Evolutionary conservation across 1,140 invertebrate species (phyloP).

Genomic region (Zaprionus gabonicus): DNA sequence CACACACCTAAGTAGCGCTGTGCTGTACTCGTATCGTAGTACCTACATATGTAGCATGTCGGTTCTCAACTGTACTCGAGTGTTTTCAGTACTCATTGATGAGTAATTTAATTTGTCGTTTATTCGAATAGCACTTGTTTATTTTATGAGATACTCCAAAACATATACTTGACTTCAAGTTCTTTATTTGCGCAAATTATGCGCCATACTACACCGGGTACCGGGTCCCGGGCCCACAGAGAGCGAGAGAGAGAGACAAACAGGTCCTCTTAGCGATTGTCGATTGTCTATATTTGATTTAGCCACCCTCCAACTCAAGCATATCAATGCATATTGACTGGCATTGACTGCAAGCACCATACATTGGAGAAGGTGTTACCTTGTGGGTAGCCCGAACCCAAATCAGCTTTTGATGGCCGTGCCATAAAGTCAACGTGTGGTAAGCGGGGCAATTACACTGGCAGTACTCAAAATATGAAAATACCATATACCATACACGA

Average conservation of each 20-base stretch:
- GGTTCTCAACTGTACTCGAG: slow-evolving; percentile 28
- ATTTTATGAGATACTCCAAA: slow-evolving; percentile 82
- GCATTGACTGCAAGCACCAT: background rate
- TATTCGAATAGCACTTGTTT: slow-evolving; percentile 80
- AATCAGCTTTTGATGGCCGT: slow-evolving; percentile 13
- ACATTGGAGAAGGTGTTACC: slow-evolving; percentile 1
- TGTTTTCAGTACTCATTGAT: slow-evolving; percentile 51
- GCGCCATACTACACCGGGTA: background rate
- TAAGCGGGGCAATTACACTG: slow-evolving; percentile 18
- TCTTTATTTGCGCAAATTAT: slow-evolving; percentile 68
- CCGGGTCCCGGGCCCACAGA: background rate
- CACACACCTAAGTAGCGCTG: background rate
- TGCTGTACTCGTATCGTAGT: background rate
- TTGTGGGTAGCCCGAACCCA: background rate
- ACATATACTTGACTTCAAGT: slow-evolving; percentile 79
- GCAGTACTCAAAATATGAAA: background rate
- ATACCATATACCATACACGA: background rate
- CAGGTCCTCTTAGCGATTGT: background rate
- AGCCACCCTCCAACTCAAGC: background rate
- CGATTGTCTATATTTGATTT: slow-evolving; percentile 31
- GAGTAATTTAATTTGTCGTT: slow-evolving; percentile 83
- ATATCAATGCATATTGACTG: background rate
- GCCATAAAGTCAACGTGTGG: slow-evolving; percentile 32
- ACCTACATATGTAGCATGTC: background rate
- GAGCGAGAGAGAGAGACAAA: background rate